Evolutionary conservation across 2,797 vertebrate species (phyloP).

Genomic region (Serranus cabrilla): DNA sequence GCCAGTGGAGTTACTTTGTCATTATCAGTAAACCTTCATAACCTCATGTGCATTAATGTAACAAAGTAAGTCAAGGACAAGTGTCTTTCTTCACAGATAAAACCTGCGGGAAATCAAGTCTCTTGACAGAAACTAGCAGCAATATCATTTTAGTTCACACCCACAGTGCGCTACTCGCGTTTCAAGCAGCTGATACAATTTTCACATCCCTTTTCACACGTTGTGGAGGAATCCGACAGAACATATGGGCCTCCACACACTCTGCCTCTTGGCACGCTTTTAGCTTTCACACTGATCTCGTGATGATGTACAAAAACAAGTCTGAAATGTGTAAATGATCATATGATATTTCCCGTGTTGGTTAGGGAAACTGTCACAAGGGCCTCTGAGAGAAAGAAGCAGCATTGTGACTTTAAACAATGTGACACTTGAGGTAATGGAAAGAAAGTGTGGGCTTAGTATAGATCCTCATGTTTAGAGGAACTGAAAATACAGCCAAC

Average conservation of each 20-base stretch:
- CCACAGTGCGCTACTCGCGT: background rate
- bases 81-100: background rate
- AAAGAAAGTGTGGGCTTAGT: background rate
- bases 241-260: conserved; percentile 1
- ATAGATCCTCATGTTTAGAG: background rate
- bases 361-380: background rate
- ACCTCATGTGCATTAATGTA: background rate
- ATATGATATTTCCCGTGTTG: background rate
- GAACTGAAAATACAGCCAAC: background rate
- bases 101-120: background rate
- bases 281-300: conserved; percentile 21
- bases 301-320: conserved; percentile 16
- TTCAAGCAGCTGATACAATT: conserved; percentile 32
- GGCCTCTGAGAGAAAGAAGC: background rate
- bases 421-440: background rate
- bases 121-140: conserved; percentile 13
- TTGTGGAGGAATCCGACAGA: conserved; percentile 13
- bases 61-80: background rate
- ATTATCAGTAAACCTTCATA: background rate
- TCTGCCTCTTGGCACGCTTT: background rate
- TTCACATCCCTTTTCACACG: conserved; percentile 54
- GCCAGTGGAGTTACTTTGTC: background rate
- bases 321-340: background rate
- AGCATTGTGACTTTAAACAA: background rate
- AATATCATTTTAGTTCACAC: conserved; percentile 25